A percentile compares a stretch with the other conserved stretches of the same genome.
These are phyloP conservation scores for Aricia agestis DNA, from an alignment of 1,140 invertebrate genomes.

Conservation along the genomic window DNA sequence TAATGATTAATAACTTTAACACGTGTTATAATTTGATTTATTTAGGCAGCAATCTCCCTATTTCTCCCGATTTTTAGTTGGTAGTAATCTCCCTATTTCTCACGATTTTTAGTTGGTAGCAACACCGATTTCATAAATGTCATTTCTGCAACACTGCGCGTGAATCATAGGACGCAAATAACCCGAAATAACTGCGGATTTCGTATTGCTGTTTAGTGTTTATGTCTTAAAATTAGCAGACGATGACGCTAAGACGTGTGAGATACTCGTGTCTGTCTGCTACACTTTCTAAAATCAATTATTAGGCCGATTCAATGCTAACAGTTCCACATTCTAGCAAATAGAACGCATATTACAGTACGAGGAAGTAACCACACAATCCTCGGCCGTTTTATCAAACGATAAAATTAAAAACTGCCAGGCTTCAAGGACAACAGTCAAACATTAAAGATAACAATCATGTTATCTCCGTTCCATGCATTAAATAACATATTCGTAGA, in stretches of 20 bases:
- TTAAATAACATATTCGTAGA: not conserved
- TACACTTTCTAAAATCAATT: not conserved
- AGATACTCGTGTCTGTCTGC: not conserved
- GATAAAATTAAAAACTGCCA: not conserved
- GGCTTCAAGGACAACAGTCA: not conserved
- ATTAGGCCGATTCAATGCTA: not conserved
- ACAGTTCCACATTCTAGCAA: not conserved
- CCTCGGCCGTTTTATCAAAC: not conserved
- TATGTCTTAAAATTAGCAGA: not conserved
- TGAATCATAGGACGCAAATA: not conserved
- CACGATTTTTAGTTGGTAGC: no score
- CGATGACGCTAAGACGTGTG: not conserved
- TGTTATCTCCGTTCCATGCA: constrained; percentile 1
- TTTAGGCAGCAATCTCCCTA: no score
- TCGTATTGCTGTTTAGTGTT: not conserved
- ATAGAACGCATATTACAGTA: not conserved
- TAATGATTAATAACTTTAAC: no score
- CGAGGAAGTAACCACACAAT: not conserved
- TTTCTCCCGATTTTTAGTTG: no score
- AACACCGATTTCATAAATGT: no score
- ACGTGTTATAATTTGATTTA: no score
- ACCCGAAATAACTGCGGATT: not conserved
- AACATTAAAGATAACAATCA: not conserved
- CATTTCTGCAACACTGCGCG: not conserved
- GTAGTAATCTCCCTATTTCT: no score